Conservation (phyloP, 2,888 invertebrate species). For the Eupithecia tripunctaria region DNA sequence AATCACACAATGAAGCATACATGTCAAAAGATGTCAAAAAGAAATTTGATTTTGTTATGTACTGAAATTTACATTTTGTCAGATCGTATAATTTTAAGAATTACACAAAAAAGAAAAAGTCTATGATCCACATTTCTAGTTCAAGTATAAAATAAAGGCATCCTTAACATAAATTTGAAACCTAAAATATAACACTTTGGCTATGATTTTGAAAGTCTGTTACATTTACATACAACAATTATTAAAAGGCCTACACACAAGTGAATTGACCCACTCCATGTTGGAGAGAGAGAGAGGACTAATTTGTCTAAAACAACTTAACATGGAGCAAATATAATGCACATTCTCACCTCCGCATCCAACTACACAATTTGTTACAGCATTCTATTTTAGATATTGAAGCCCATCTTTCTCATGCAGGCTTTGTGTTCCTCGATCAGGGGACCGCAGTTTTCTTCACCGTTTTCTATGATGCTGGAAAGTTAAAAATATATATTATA, state of each 20-base stretch:
- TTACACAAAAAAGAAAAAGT: too few relatives aligned
- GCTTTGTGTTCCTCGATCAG: constrained; percentile 98
- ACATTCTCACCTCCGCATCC: constrained; percentile 1
- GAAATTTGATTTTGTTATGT: not conserved
- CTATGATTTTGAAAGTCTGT: not conserved
- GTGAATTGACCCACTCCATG: not conserved
- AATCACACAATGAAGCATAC: not conserved
- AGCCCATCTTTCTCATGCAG: constrained; percentile 98
- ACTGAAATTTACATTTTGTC: not conserved
- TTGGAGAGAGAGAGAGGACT: too few relatives aligned
- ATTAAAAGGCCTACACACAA: not conserved
- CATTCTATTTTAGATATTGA: constrained; percentile 90
- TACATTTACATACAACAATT: not conserved
- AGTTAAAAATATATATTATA: constrained; percentile 12
- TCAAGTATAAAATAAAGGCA: not conserved
- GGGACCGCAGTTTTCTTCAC: constrained; percentile 94
- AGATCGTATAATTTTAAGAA: too few relatives aligned
- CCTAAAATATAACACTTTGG: not conserved
- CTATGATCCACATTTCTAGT: not conserved
- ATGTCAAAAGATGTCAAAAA: not conserved
- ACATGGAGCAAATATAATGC: not conserved
- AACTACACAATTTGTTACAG: constrained; percentile 9
- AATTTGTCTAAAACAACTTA: not conserved
- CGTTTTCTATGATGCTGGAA: constrained; percentile 93
- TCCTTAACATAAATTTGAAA: not conserved